Evolutionary conservation across 2,113 vertebrate genomes (phyloP).

Genomic region (Raja brachyura): DNA sequence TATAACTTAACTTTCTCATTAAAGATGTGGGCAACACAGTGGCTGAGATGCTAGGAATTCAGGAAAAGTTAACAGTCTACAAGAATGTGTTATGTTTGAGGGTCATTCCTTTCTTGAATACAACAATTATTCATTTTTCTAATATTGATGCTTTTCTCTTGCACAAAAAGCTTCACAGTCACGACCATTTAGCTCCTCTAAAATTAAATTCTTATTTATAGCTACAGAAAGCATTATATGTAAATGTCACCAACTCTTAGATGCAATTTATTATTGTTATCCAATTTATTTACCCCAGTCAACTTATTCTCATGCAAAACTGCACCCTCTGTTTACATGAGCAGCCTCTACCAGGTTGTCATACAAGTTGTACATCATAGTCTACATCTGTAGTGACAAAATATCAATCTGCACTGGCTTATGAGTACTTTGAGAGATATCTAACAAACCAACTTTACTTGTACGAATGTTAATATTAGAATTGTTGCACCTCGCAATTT

Average conservation of each 20-base stretch:
- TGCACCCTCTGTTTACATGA: not conserved
- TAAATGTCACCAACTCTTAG: not conserved
- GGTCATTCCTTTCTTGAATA: not conserved
- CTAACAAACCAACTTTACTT: not conserved
- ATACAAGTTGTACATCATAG: not conserved
- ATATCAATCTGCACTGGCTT: not conserved
- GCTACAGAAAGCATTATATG: not conserved
- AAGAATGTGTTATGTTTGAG: not conserved
- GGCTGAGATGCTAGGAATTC: no score
- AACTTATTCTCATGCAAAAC: not conserved
- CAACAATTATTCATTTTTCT: not conserved
- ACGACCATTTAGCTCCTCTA: not conserved
- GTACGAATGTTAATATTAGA: not conserved
- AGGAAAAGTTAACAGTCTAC: not conserved
- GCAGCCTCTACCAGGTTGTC: no score
- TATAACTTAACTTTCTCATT: not conserved
- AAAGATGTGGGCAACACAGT: not conserved
- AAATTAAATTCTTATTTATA: not conserved
- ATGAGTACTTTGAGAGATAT: not conserved
- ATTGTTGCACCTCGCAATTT: not conserved
- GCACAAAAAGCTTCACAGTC: not conserved
- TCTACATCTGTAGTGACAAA: not conserved
- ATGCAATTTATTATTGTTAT: not conserved
- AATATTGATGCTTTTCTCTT: not conserved
- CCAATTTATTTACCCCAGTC: not conserved